Evolutionary conservation across 2,797 vertebrate species (phyloP), one percentile per base, ranked within the genome.

Genomic region (Alauda arvensis): DNA sequence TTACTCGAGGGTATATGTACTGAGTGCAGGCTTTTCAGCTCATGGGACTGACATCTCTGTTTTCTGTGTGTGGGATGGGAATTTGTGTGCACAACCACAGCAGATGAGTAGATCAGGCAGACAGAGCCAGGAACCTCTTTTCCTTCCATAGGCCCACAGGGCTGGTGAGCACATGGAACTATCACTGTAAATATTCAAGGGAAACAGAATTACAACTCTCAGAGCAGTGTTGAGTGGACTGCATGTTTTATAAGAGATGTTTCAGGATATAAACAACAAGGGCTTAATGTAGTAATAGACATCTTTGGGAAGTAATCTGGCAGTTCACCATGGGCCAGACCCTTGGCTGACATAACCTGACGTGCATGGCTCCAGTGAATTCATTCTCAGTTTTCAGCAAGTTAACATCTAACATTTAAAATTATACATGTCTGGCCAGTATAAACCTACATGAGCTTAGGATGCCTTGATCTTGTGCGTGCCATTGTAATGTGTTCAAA

Each of bases 351-450:
- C 56, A 76, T 60, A 67, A 83, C 29, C 19, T 66, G 55, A 69
- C 17, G 5, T 34, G 46, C 17, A 6, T 34, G 43, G 23, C 57
- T 91, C 39, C 53, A 51, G 55, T 85, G 84, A 57, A 63, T 87
- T 88, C 15, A 39, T 87, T 91, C 69, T 70, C 51, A 46, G 49
- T 81, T 92, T 86, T 85, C 74, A 90, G 78, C 56, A 80, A 72
- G 34, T 69, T 81, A 70, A 40, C 40, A 46, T 70, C 49, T 40
- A 69, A 45, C 9, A 51, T 57, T 60, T 76, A 57, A 66, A 65
- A 69, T 62, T 56, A 23, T 34, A 63, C 12, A 11, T 3, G 31
- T 60, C 56, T 86, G 45, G 60, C 62, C 20, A 15, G 16, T 76
- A 49, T 46, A 88, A 91, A 70, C 28, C 56, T 65, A 5, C 10